Evolutionary conservation across 1,140 invertebrate species (phyloP).

Genomic region (Anastrepha obliqua): DNA sequence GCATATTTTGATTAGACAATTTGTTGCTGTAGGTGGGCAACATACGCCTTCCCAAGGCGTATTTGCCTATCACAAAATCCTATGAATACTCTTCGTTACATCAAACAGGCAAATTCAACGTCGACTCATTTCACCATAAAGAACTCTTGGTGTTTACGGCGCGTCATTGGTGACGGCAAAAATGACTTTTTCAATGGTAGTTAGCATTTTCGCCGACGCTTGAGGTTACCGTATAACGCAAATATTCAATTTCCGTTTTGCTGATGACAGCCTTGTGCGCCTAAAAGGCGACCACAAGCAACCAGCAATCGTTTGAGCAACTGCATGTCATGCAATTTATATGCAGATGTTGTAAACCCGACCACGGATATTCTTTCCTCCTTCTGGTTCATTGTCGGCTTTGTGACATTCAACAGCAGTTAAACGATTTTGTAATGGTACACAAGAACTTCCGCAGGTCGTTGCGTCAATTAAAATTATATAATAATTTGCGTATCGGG

Average conservation of each 20-base stretch:
- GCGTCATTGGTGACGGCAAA: background rate
- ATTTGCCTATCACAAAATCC: too few species aligned
- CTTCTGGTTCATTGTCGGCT: too few species aligned
- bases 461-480: too few species aligned
- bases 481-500: too few species aligned
- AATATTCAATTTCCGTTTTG: conserved; percentile 17
- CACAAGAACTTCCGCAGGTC: too few species aligned
- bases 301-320: background rate
- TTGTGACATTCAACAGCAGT: too few species aligned
- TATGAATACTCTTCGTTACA: too few species aligned
- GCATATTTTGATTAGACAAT: too few species aligned
- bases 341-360: background rate
- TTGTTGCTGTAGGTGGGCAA: too few species aligned
- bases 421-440: too few species aligned
- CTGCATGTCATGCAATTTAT: background rate
- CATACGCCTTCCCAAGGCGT: too few species aligned
- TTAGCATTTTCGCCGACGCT: background rate
- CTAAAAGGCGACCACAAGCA: background rate
- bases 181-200: background rate
- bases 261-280: background rate
- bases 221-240: background rate
- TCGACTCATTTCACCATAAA: background rate
- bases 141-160: background rate
- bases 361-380: too few species aligned
- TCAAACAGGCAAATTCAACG: background rate